Percentiles rank a stretch among this genome's conserved stretches.
Evolutionary conservation across 2,797 vertebrate genomes (phyloP).

Genomic region (Lepilemur septentrionalis): DNA sequence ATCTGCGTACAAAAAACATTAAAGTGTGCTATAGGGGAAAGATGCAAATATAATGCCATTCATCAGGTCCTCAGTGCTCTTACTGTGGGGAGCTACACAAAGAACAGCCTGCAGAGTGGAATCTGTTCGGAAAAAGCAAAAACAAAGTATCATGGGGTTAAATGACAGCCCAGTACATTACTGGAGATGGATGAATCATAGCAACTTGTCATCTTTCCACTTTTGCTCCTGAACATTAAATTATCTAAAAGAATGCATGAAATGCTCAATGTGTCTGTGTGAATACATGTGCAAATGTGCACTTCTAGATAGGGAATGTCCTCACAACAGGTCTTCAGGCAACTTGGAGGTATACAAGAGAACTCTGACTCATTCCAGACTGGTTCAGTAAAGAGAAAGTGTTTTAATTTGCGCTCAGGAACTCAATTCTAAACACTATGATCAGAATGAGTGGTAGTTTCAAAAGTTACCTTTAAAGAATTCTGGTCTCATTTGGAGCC

Average conservation of each 20-base stretch:
- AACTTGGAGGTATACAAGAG: not conserved
- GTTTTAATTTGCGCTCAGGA: not conserved
- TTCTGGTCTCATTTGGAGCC: not conserved
- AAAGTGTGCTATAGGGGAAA: not conserved
- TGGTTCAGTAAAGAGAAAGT: not conserved
- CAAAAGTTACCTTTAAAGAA: not conserved
- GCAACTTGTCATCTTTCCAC: not conserved
- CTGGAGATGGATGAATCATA: not conserved
- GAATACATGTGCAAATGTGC: not conserved
- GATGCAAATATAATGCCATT: not conserved
- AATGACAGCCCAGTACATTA: not conserved
- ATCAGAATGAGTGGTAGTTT: not conserved
- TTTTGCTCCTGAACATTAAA: conserved; percentile 3
- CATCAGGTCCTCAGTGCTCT: not conserved
- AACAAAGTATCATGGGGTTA: not conserved
- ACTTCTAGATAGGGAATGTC: not conserved
- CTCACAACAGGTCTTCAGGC: not conserved
- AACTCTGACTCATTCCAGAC: not conserved
- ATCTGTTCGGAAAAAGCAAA: not conserved
- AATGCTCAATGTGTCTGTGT: not conserved
- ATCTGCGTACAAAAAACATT: not conserved
- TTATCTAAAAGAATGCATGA: not conserved
- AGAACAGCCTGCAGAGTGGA: not conserved
- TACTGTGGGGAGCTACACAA: not conserved
- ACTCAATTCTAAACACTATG: not conserved